phyloP scores from a whole-genome alignment of 1,140 invertebrate genomes.

The Cecropterus lyciades region DNA sequence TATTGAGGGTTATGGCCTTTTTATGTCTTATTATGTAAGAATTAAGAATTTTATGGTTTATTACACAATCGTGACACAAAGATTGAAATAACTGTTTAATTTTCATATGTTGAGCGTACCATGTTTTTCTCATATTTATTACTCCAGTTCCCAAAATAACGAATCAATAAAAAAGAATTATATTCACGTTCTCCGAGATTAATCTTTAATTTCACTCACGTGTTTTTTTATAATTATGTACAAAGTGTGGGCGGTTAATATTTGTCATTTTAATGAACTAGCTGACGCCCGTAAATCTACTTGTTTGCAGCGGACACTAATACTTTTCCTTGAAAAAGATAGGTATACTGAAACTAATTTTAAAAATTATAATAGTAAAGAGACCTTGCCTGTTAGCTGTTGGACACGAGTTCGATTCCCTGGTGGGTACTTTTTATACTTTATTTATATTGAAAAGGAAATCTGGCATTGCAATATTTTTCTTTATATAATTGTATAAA shows the following conservation, averaged over 20 bases:
- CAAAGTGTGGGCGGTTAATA: conserved; percentile 19
- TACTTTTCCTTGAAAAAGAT: neutral
- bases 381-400: too few relatives aligned
- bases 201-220: conserved; percentile 32
- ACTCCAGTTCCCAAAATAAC: conserved; percentile 28
- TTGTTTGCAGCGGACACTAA: neutral
- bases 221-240: conserved; percentile 36
- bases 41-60: neutral
- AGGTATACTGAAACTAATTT: too few relatives aligned
- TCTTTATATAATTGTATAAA: too few relatives aligned
- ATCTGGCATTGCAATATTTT: too few relatives aligned
- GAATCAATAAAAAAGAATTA: conserved; percentile 38
- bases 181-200: conserved; percentile 23
- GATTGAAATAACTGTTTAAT: conserved; percentile 17
- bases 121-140: conserved; percentile 31
- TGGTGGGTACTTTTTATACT: too few relatives aligned
- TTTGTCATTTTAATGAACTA: conserved; percentile 34
- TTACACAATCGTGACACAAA: neutral
- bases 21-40: too few relatives aligned
- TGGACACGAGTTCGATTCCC: too few relatives aligned
- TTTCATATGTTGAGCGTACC: conserved; percentile 12
- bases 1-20: too few relatives aligned
- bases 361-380: too few relatives aligned
- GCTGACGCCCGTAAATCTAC: conserved; percentile 5
- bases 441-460: too few relatives aligned